Base-by-base conservation (phyloP, 2,113 vertebrate species). In the Cnemophilus loriae region DNA sequence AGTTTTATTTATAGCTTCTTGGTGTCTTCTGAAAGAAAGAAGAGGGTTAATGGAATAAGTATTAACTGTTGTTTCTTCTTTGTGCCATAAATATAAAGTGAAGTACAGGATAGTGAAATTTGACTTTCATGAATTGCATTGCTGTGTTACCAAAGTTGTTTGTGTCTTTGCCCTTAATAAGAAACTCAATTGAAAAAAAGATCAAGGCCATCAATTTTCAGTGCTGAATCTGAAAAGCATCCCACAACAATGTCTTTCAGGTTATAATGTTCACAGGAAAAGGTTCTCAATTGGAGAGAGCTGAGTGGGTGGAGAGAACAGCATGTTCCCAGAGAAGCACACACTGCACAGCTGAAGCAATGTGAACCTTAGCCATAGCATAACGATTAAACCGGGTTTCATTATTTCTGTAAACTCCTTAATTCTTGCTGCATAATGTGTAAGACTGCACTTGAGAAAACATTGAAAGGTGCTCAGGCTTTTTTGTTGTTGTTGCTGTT, bases 221-320 rank as follows among this genome's bases (percentile, higher is more conserved):
- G 44, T 78, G 84, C 84, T 96, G 86, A 89, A 86, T 53, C 90
- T 91, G 93, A 88, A 93, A 95, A 94, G 60, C 81, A 93, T 87
- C 93, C 75, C 60, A 76, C 50, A 89, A 89, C 83, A 92, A 87
- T 71, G 59, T 76, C 94, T 96, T 89, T 73, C 84, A 94, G 88
- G 85, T 89, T 95, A 59, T 73, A 85, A 73, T 60, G 55, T 93
- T 95, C 77, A 57, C 52, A 88, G 91, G 85, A 88, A 95, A 92
- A 87, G 59, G 69, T 92, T 96, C 50, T 80, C 88, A 92, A 68
- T 35, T 2, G 19, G 53, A 93, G 84, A 50, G 80, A 46, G 63
- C 68, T 95, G 91, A 87, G 87, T 94, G 89, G 90, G 92, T 86
- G 94, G 85, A 79, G 71, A 67, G 91, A 92, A 96, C 78, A 89